Conservation (phyloP, 92 coral and sea anemone genomes). For the Parazoanthus swiftii region DNA sequence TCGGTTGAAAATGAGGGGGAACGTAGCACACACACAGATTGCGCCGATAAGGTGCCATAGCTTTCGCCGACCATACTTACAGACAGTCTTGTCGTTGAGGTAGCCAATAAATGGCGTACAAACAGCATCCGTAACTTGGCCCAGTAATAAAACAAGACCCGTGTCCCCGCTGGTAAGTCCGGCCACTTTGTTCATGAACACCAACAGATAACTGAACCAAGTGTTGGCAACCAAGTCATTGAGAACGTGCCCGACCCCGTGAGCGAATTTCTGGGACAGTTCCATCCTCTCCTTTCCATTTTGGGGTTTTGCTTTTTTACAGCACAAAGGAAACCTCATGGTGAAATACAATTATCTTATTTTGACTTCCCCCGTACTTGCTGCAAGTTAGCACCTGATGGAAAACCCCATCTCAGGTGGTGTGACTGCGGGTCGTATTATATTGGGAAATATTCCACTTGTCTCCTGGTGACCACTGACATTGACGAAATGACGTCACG, state of each 20-base stretch:
- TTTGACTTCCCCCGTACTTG: background rate
- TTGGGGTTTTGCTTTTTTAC: background rate
- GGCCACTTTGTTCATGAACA: conserved; percentile 81
- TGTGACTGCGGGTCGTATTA: background rate
- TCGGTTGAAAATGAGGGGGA: conserved; percentile 73
- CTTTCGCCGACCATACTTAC: conserved; percentile 83
- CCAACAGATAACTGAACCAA: conserved; percentile 83
- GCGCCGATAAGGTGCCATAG: conserved; percentile 84
- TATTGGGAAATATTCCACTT: conserved; percentile 4
- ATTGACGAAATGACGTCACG: background rate
- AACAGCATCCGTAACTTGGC: conserved; percentile 80
- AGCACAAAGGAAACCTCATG: conserved; percentile 35
- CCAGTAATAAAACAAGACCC: conserved; percentile 73
- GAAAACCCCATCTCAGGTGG: background rate
- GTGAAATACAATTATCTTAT: background rate
- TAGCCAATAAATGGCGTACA: conserved; percentile 85
- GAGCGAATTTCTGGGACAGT: conserved; percentile 61
- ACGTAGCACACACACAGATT: conserved; percentile 55
- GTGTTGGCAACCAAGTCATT: conserved; percentile 87
- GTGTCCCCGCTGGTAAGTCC: conserved; percentile 78
- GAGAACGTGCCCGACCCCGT: conserved; percentile 81
- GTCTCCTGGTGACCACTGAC: background rate
- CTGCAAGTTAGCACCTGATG: background rate
- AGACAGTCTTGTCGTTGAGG: conserved; percentile 81
- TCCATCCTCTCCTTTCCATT: conserved; percentile 55